Evolutionary conservation across 2,113 vertebrate species (phyloP).

Genomic region (Cyanistes caeruleus): DNA sequence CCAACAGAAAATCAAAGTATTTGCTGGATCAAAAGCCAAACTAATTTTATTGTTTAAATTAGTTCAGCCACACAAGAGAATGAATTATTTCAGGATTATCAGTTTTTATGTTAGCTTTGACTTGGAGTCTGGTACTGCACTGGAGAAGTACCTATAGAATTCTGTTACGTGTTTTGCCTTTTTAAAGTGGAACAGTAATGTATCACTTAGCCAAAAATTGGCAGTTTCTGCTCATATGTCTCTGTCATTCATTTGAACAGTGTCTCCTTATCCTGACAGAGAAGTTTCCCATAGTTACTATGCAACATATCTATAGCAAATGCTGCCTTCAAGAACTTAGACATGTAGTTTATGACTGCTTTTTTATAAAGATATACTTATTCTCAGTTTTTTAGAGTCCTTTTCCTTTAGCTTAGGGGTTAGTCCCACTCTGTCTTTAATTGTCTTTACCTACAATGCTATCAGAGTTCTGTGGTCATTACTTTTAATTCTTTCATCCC

Average conservation of each 20-base stretch:
- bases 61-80: not conserved
- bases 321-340: not conserved
- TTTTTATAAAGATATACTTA: not conserved
- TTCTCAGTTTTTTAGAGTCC: not conserved
- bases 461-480: constrained; percentile 42
- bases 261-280: not conserved
- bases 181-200: not conserved
- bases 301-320: not conserved
- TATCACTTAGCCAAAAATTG: not conserved
- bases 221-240: not conserved
- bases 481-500: constrained; percentile 57
- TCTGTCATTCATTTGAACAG: not conserved
- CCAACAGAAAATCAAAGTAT: not conserved
- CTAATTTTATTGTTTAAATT: not conserved
- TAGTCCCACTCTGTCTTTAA: not conserved
- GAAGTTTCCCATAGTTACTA: not conserved
- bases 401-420: constrained; percentile 10
- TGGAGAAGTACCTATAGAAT: not conserved
- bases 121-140: not conserved
- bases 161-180: not conserved
- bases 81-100: not conserved
- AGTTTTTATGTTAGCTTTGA: not conserved
- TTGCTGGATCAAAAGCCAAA: not conserved
- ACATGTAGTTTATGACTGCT: not conserved
- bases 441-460: not conserved